Percentiles rank a stretch among this genome's conserved stretches.
Conservation (phyloP, 2,888 invertebrate species). For the Automeris io region DNA sequence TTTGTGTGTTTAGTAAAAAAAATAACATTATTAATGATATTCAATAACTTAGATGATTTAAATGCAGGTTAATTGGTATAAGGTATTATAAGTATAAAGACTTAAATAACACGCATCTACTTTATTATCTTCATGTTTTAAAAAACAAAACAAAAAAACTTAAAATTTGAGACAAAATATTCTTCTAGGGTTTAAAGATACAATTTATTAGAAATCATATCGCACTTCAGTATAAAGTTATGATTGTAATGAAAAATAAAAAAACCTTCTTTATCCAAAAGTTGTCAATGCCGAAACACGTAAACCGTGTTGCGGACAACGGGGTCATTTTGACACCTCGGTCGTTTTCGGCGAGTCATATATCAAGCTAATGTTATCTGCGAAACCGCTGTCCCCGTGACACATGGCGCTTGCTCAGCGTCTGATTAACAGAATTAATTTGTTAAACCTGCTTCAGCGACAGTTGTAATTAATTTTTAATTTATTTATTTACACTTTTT, state of each 20-base stretch:
- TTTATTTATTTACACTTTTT: constrained; percentile 29
- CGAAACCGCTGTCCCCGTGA: constrained; percentile 58
- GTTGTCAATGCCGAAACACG: constrained; percentile 37
- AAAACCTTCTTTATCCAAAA: constrained; percentile 18
- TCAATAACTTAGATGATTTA: too few species aligned
- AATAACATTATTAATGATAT: too few species aligned
- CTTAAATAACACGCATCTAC: too few species aligned
- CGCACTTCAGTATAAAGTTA: background rate
- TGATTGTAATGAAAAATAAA: too few species aligned
- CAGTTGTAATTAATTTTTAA: constrained; percentile 47
- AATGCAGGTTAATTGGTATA: too few species aligned
- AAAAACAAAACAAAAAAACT: too few species aligned
- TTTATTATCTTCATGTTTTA: too few species aligned
- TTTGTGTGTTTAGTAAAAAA: too few species aligned
- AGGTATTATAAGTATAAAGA: too few species aligned
- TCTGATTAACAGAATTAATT: constrained; percentile 74
- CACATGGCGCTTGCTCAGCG: constrained; percentile 57
- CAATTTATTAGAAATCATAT: background rate
- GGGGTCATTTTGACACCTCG: constrained; percentile 45
- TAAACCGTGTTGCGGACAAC: constrained; percentile 32
- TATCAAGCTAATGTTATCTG: constrained; percentile 70
- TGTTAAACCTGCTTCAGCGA: constrained; percentile 46
- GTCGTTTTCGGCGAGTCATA: constrained; percentile 45
- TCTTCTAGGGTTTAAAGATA: too few species aligned
- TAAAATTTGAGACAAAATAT: too few species aligned